These are phyloP conservation scores for Aphidius gifuensis DNA, from an alignment of 1,140 invertebrate genomes.

Conservation along the genomic window DNA sequence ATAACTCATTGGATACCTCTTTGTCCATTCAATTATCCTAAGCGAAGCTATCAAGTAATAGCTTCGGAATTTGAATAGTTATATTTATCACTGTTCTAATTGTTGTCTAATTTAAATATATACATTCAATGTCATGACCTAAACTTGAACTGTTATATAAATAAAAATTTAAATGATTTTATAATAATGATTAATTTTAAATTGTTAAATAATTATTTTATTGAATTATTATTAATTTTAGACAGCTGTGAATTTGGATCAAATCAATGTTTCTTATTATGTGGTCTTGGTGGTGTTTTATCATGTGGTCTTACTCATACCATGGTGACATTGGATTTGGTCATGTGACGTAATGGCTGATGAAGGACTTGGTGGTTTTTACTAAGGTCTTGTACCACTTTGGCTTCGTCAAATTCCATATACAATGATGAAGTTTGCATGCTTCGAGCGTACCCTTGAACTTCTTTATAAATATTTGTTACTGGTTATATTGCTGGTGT, in stretches of 20 bases:
- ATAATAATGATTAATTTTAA: slow-evolving; percentile 12
- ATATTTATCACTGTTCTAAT: too few relatives aligned
- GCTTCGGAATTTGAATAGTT: too few relatives aligned
- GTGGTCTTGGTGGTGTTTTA: slow-evolving; percentile 91
- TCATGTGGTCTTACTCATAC: slow-evolving; percentile 91
- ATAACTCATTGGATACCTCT: too few relatives aligned
- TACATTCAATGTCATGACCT: too few relatives aligned
- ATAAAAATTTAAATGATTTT: too few relatives aligned
- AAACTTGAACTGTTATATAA: too few relatives aligned
- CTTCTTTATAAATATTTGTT: slow-evolving; percentile 87
- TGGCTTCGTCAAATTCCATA: slow-evolving; percentile 99
- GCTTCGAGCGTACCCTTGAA: slow-evolving; percentile 98
- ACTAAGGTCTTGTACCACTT: slow-evolving; percentile 93
- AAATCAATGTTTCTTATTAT: slow-evolving; percentile 86
- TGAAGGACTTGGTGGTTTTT: slow-evolving; percentile 81
- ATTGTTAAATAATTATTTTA: neutral
- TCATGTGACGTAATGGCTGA: slow-evolving; percentile 89
- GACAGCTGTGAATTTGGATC: slow-evolving; percentile 93
- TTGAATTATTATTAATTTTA: slow-evolving; percentile 39
- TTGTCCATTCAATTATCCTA: too few relatives aligned
- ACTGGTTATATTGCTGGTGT: slow-evolving; percentile 99
- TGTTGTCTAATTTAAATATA: too few relatives aligned
- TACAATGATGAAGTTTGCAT: slow-evolving; percentile 99
- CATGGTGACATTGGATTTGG: slow-evolving; percentile 90
- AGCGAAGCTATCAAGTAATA: too few relatives aligned